These are phyloP conservation scores for Bucorvus abyssinicus DNA, from an alignment of 2,797 vertebrate genomes.

Conservation along the genomic window DNA sequence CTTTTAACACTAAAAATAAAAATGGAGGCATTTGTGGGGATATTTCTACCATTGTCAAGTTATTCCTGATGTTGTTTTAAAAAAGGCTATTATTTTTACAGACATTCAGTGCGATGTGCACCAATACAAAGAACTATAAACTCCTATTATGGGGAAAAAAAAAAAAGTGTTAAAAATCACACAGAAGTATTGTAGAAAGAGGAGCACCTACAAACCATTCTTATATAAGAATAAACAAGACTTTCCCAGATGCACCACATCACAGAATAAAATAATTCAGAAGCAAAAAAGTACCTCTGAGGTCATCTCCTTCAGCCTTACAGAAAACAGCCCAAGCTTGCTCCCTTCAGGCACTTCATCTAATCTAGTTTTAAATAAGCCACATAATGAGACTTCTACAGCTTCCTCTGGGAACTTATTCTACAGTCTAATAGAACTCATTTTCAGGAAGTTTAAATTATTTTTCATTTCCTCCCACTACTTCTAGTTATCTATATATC, in stretches of 20 bases:
- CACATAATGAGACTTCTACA: slow-evolving; percentile 52
- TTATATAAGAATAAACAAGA: background rate
- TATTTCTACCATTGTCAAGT: background rate
- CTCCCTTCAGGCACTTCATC: slow-evolving; percentile 42
- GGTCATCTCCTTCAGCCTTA: slow-evolving; percentile 2
- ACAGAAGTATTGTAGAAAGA: background rate
- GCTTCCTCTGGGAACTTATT: slow-evolving; percentile 30
- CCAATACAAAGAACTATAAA: background rate
- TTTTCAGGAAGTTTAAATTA: slow-evolving; percentile 57
- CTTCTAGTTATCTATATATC: slow-evolving; percentile 15
- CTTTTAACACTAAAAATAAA: background rate
- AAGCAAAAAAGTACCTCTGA: background rate
- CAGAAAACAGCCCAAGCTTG: slow-evolving; percentile 30
- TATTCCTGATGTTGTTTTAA: background rate
- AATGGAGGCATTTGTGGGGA: background rate
- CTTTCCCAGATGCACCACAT: background rate
- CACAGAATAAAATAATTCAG: slow-evolving; percentile 10
- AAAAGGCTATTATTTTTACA: background rate
- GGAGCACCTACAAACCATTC: background rate
- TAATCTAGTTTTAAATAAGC: slow-evolving; percentile 63
- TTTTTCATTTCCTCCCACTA: slow-evolving; percentile 61
- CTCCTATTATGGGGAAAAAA: background rate
- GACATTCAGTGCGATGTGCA: background rate
- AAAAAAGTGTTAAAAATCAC: background rate
- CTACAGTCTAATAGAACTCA: slow-evolving; percentile 18